A percentile compares a stretch with the other conserved stretches of the same genome.
phyloP scores from a whole-genome alignment of 2,113 vertebrate genomes.

The Rhinopomastus cyanomelas region DNA sequence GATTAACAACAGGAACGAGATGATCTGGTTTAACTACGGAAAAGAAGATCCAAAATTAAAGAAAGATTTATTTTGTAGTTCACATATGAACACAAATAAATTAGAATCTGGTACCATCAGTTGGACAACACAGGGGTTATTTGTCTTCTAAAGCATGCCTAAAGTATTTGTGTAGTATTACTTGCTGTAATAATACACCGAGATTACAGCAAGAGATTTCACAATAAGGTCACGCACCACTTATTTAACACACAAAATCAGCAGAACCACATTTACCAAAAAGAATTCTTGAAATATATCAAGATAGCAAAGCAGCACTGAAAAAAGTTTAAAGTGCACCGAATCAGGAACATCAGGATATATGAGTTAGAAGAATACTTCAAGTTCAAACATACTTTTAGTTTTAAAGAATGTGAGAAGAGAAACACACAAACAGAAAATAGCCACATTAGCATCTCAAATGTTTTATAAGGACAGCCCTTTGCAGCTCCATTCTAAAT shows the following conservation, averaged over 20 bases:
- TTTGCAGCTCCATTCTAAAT: background rate
- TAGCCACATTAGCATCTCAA: background rate
- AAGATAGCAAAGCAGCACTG: background rate
- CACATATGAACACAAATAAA: background rate
- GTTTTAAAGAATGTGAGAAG: background rate
- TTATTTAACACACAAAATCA: background rate
- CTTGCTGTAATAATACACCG: background rate
- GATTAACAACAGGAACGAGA: background rate
- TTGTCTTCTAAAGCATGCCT: background rate
- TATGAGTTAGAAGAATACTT: background rate
- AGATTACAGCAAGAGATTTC: background rate
- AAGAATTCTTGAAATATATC: background rate
- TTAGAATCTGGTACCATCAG: background rate
- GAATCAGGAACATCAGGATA: background rate
- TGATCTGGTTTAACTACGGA: background rate
- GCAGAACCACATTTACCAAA: background rate
- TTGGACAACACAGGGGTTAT: background rate
- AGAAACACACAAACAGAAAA: background rate
- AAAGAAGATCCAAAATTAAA: background rate
- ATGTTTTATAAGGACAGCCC: background rate
- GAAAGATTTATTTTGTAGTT: background rate
- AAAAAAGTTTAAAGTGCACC: background rate
- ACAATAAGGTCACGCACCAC: background rate
- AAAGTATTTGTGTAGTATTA: background rate
- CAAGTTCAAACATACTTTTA: background rate